Percentiles rank a stretch among this genome's conserved stretches.
Conservation (phyloP, 2,113 vertebrate species). For the Leiothrix lutea region DNA sequence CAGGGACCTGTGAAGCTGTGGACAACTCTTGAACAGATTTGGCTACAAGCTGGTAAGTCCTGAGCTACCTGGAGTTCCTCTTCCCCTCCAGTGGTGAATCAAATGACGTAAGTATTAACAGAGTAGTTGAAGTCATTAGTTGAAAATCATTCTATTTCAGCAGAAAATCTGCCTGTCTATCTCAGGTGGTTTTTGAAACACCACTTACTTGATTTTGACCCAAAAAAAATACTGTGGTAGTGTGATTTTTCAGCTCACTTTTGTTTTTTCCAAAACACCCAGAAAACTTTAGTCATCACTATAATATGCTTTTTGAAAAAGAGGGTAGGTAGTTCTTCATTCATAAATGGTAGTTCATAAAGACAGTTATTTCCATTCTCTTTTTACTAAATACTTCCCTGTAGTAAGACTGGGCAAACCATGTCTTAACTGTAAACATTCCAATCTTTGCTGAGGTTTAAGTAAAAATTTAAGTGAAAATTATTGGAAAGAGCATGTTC, state of each 20-base stretch:
- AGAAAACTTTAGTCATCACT: neutral
- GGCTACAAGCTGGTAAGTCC: slow-evolving; percentile 92
- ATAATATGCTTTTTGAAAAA: neutral
- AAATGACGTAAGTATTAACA: neutral
- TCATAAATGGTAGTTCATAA: neutral
- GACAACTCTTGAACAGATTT: slow-evolving; percentile 92
- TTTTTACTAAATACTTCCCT: neutral
- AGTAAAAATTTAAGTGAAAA: neutral
- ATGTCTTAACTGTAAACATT: neutral
- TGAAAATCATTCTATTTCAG: neutral
- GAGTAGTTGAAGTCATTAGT: neutral
- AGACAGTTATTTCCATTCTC: neutral
- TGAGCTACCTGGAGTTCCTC: neutral
- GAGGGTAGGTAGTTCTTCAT: neutral
- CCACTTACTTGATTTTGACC: neutral
- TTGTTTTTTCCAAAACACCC: neutral
- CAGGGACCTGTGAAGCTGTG: slow-evolving; percentile 91
- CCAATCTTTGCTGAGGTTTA: neutral
- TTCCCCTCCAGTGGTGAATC: neutral
- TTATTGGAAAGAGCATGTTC: neutral
- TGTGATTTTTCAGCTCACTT: neutral
- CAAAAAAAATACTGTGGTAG: neutral
- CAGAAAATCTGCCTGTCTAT: neutral
- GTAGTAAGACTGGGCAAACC: neutral
- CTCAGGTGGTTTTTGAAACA: neutral